Percentiles rank a stretch among this genome's conserved stretches.
Conservation (phyloP, 1,140 invertebrate species). For the Orius insidiosus region DNA sequence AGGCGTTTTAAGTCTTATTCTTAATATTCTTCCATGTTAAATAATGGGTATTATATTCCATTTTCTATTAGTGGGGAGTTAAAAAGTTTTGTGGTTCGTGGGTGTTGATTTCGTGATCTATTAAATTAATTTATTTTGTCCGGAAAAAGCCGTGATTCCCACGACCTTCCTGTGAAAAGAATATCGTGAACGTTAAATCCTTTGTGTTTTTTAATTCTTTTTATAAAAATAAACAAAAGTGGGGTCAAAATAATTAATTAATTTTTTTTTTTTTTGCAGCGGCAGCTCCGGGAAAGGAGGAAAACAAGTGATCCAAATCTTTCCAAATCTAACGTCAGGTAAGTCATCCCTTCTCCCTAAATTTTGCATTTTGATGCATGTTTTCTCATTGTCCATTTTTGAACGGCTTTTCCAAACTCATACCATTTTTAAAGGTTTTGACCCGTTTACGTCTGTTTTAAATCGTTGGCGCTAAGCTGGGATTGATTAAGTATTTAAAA, state of each 20-base stretch:
- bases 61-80: too few relatives aligned
- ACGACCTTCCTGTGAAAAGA: too few relatives aligned
- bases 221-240: not conserved
- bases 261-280: conserved; percentile 30
- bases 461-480: not conserved
- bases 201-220: not conserved
- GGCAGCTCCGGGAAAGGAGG: conserved; percentile 44
- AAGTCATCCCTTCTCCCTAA: conserved; percentile 12
- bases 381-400: not conserved
- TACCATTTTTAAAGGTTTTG: not conserved
- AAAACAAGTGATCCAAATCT: conserved; percentile 58
- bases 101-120: too few relatives aligned
- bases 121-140: too few relatives aligned
- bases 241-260: not conserved
- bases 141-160: too few relatives aligned
- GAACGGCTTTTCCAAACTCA: too few relatives aligned
- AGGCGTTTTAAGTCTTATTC: too few relatives aligned
- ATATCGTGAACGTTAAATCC: too few relatives aligned
- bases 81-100: too few relatives aligned
- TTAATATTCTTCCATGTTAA: too few relatives aligned
- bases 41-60: too few relatives aligned
- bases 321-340: conserved; percentile 33
- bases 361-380: not conserved
- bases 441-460: not conserved
- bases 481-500: conserved; percentile 1